Evolutionary conservation across 2,888 invertebrate species (phyloP).

Genomic region (Julus scandinavius): DNA sequence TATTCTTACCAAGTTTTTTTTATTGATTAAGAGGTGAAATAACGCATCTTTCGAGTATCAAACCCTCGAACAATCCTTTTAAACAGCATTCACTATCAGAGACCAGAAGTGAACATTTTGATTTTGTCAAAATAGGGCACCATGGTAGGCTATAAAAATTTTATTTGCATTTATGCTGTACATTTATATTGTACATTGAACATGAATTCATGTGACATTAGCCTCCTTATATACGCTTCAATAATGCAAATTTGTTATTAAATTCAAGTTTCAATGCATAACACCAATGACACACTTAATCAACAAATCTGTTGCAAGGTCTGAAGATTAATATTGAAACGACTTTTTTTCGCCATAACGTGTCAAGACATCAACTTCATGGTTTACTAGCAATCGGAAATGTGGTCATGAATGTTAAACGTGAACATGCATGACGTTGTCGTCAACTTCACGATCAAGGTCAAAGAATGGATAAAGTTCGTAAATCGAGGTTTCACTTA

Average conservation of each 20-base stretch:
- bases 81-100: neutral
- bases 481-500: no score
- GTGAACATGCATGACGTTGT: no score
- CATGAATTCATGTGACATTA: neutral
- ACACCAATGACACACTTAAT: neutral
- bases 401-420: neutral
- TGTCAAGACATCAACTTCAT: neutral
- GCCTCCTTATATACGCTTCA: neutral
- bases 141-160: conserved; percentile 6
- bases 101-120: neutral
- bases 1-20: no score
- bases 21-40: no score
- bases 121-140: conserved; percentile 18
- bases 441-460: no score
- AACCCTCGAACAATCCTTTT: neutral
- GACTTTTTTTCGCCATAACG: neutral
- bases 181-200: neutral
- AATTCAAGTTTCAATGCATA: neutral
- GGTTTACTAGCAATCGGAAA: neutral
- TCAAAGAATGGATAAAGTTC: no score
- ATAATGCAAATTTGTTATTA: neutral
- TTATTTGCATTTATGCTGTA: neutral
- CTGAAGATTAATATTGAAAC: neutral
- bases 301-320: neutral
- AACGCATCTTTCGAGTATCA: neutral